Base-by-base conservation (phyloP, 2,888 invertebrate genomes). In the Drosophila villosipedis region DNA sequence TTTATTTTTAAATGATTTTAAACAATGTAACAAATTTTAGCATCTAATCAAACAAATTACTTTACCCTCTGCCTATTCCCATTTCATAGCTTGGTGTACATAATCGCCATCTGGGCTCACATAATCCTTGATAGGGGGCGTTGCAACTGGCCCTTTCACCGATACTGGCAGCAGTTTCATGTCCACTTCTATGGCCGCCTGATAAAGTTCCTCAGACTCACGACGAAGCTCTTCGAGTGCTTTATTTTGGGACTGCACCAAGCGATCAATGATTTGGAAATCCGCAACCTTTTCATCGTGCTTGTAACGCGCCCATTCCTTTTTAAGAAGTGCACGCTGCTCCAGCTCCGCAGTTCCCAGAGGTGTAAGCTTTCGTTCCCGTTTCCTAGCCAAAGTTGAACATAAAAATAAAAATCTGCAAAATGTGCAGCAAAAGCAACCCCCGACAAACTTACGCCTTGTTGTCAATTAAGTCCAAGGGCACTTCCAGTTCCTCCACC, bases 91-190 rank as follows among this genome's bases (percentile, higher is more conserved):
- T 37, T 96, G 94, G 92, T 98, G 96, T 30, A 95, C 92, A 91
- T 98, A 99, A 88, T 98, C 98, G 47, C 99, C 99, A 93, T 99
- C 99, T 0, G 97, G 97, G 54, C 96, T 95, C 0, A 95, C 94
- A 92, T 98, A 99, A 75, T 95, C 94, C 89, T 96, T 94, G 68
- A 98, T 96, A 0, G 98, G 96, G 4, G 98, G 98, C 1, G 98
- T 98, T 35, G 95, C 94, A 0, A 96, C 95, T 0, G 99, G 97
- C 0, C 99, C 98, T 68, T 94, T 94, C 3, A 95, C 91, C 28
- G 94, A 94, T 82, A 95, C 95, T 0, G 98, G 97, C 31, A 98
- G 89, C 41, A 98, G 91, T 10, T 94, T 93, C 25, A 95, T 91
- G 92, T 98, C 98, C 7, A 96, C 94, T 96, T 98, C 95, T 78